Conservation (phyloP, 2,113 vertebrate genomes). For the Cheirogaleus medius region DNA sequence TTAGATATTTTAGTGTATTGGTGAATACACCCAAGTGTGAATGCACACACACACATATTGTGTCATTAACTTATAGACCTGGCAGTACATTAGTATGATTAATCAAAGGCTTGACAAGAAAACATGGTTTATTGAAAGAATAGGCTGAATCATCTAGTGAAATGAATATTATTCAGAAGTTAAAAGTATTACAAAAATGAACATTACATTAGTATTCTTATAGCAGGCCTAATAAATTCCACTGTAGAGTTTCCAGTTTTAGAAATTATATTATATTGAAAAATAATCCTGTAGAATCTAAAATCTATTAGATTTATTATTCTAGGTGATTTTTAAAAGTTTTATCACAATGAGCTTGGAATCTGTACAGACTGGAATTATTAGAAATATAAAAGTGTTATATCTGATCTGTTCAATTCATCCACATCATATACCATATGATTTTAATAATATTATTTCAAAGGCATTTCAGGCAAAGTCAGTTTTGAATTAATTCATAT, state of each 20-base stretch:
- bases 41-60: too few relatives aligned
- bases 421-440: not conserved
- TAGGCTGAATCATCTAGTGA: not conserved
- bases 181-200: constrained; percentile 40
- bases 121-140: not conserved
- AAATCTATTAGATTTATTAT: constrained; percentile 51
- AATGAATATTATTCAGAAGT: constrained; percentile 20
- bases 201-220: not conserved
- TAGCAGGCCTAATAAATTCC: constrained; percentile 42
- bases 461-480: constrained; percentile 46
- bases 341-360: constrained; percentile 33
- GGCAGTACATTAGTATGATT: not conserved
- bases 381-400: constrained; percentile 55
- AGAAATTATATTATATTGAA: constrained; percentile 53
- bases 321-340: not conserved
- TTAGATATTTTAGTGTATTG: not conserved
- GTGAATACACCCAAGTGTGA: rapidly evolving
- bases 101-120: constrained; percentile 13
- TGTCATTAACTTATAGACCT: not conserved
- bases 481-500: constrained; percentile 28
- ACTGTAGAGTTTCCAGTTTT: constrained; percentile 46
- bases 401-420: constrained; percentile 29
- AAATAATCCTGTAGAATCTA: constrained; percentile 55
- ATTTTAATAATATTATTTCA: constrained; percentile 65
- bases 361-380: constrained; percentile 17